These are phyloP conservation scores for Sinhomidia bicolor DNA, from an alignment of 2,888 invertebrate genomes.

Conservation along the genomic window DNA sequence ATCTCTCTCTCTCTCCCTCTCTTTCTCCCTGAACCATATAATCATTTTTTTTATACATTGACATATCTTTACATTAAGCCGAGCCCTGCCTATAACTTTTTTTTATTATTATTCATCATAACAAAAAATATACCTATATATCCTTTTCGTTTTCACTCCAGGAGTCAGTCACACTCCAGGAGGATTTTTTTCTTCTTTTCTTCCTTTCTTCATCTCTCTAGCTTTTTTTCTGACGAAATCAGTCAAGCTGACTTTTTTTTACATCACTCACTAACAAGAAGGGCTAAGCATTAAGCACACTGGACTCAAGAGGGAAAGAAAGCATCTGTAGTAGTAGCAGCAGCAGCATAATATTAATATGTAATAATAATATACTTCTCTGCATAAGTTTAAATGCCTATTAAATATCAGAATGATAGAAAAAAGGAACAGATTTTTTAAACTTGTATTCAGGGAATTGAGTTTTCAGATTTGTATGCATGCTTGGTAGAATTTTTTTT, in stretches of 20 bases:
- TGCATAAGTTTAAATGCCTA: too few species aligned
- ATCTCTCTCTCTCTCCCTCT: too few species aligned
- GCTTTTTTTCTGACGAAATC: constrained; percentile 46
- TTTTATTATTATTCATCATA: background rate
- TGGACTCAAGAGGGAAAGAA: too few species aligned
- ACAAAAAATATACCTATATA: background rate
- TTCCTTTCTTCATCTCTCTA: background rate
- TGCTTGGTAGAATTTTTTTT: too few species aligned
- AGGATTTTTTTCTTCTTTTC: constrained; percentile 39
- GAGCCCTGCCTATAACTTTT: too few species aligned
- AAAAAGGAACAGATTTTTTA: too few species aligned
- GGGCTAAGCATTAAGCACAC: too few species aligned
- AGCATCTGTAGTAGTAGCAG: too few species aligned
- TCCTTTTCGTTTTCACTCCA: constrained; percentile 13
- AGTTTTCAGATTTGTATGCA: background rate
- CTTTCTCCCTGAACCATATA: too few species aligned
- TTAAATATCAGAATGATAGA: too few species aligned
- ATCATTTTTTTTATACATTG: background rate
- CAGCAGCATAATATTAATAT: background rate
- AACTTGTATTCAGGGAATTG: too few species aligned
- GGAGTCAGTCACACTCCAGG: constrained; percentile 36
- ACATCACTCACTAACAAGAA: constrained; percentile 11
- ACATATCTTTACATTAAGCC: background rate
- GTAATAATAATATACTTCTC: too few species aligned
- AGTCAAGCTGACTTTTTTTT: constrained; percentile 51